phyloP scores from a whole-genome alignment of 2,113 vertebrate species.

The Desmodus rotundus region DNA sequence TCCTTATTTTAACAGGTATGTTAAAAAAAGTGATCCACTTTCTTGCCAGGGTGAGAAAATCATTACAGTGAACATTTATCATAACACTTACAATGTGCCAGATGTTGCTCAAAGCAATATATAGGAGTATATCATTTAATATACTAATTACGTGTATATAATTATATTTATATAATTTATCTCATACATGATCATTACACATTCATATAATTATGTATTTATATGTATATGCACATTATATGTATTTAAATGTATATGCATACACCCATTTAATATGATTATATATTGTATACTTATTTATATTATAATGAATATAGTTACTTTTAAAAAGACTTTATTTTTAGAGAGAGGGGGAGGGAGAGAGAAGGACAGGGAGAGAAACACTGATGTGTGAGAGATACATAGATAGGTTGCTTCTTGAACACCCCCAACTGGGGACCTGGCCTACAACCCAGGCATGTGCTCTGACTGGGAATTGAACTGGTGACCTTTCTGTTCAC shows the following conservation, averaged over 20 bases:
- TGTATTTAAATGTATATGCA: not conserved
- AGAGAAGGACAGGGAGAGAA: no score
- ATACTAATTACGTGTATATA: not conserved
- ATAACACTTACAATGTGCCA: not conserved
- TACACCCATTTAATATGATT: not conserved
- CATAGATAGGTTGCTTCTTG: no score
- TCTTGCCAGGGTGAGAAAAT: conserved; percentile 10
- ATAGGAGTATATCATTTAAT: not conserved
- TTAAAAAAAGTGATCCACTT: not conserved
- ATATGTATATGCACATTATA: not conserved
- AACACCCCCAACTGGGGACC: no score
- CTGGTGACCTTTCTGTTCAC: no score
- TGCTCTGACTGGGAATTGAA: no score
- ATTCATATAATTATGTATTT: not conserved
- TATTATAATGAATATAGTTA: not conserved
- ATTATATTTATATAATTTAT: not conserved
- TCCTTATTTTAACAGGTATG: conserved; percentile 20
- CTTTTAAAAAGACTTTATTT: not conserved
- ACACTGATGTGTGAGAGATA: no score
- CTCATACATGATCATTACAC: not conserved
- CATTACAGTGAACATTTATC: not conserved
- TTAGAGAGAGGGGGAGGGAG: no score
- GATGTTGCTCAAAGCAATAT: not conserved
- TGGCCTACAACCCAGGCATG: no score
- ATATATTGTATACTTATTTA: not conserved